A percentile compares a stretch with the other conserved stretches of the same genome.
These are phyloP conservation scores for Cinara cedri DNA, from an alignment of 2,888 invertebrate genomes.

Conservation along the genomic window DNA sequence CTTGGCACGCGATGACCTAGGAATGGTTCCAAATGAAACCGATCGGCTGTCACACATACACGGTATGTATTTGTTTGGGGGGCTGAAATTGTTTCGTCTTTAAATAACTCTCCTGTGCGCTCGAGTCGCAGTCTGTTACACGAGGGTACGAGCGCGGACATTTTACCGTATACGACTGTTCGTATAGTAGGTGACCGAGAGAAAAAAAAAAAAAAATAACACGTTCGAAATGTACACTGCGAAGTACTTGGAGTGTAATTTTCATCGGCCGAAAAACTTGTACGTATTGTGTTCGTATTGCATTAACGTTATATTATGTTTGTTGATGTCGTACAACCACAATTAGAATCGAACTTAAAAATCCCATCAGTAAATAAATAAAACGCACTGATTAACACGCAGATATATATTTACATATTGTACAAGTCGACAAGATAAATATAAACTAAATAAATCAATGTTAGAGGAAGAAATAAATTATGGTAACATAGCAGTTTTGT, in stretches of 20 bases:
- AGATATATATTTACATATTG: too few relatives aligned
- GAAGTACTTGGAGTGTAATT: neutral
- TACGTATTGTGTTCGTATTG: too few relatives aligned
- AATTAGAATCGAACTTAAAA: too few relatives aligned
- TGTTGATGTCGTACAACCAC: too few relatives aligned
- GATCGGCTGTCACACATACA: constrained; percentile 31
- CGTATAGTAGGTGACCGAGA: neutral
- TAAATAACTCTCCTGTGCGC: constrained; percentile 31
- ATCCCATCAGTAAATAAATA: too few relatives aligned
- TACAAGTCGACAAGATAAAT: too few relatives aligned
- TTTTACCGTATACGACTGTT: constrained; percentile 13
- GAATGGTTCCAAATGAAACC: constrained; percentile 49
- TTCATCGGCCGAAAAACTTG: neutral
- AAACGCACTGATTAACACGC: too few relatives aligned
- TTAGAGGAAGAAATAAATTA: too few relatives aligned
- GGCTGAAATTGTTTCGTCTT: constrained; percentile 54
- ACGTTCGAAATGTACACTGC: constrained; percentile 11
- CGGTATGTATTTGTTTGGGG: constrained; percentile 27
- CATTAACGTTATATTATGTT: too few relatives aligned
- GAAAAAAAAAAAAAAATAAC: constrained; percentile 20
- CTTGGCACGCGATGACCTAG: constrained; percentile 54
- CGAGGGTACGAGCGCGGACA: constrained; percentile 9
- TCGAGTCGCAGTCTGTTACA: neutral
- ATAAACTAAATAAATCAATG: too few relatives aligned
- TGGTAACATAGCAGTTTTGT: too few relatives aligned